phyloP scores from a whole-genome alignment of 2,888 invertebrate species.

The Serripes groenlandicus region DNA sequence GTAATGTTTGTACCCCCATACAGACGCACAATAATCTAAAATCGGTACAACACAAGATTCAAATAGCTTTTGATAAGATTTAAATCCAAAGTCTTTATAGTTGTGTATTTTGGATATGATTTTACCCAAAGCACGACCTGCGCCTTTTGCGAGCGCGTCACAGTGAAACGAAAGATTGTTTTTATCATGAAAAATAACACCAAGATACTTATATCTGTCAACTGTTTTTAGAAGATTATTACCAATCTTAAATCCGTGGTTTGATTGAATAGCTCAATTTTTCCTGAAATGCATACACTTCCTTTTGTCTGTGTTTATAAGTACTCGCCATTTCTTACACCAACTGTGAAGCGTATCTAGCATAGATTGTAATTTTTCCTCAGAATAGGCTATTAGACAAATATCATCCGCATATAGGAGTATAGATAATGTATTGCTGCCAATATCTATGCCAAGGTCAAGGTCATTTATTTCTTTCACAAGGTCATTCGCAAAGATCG shows the following conservation, averaged over 20 bases:
- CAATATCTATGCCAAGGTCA: conserved; percentile 27
- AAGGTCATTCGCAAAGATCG: conserved; percentile 38
- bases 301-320: conserved; percentile 33
- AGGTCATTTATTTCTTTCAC: conserved; percentile 37
- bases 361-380: conserved; percentile 40
- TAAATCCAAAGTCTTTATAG: conserved; percentile 43
- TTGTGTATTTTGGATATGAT: conserved; percentile 43
- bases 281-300: conserved; percentile 38
- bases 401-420: conserved; percentile 46
- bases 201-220: conserved; percentile 50
- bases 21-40: no score
- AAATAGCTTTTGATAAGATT: conserved; percentile 44
- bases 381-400: conserved; percentile 22
- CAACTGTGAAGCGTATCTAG: no score
- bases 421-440: conserved; percentile 17
- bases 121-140: conserved; percentile 34
- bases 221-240: conserved; percentile 34
- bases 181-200: conserved; percentile 43
- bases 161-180: conserved; percentile 16
- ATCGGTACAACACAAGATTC: no score
- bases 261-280: not conserved
- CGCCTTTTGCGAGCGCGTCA: conserved; percentile 27
- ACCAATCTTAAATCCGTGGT: conserved; percentile 38
- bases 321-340: conserved; percentile 36
- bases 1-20: no score